Conservation (phyloP, 92 coral and sea anemone genomes). For the Parazoanthus darwini region DNA sequence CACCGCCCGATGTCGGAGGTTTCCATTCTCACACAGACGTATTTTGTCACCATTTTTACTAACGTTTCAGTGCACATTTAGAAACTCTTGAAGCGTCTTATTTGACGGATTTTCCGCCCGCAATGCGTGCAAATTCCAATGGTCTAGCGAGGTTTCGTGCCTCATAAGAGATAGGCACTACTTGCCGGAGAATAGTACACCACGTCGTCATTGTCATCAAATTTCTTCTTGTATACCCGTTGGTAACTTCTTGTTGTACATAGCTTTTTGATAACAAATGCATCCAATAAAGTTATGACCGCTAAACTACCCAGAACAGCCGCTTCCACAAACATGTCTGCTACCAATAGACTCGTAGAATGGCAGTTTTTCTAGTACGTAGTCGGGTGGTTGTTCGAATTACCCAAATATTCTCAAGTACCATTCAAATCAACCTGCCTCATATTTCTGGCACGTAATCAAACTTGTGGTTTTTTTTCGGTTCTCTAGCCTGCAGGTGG, state of each 20-base stretch:
- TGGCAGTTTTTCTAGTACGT: background rate
- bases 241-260: slow-evolving; percentile 38
- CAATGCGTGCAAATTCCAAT: background rate
- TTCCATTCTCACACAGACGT: background rate
- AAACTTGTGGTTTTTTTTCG: background rate
- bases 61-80: background rate
- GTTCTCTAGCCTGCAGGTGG: background rate
- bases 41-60: background rate
- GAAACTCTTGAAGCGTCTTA: background rate
- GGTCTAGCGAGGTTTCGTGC: background rate
- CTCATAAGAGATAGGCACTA: slow-evolving; percentile 31
- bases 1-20: background rate
- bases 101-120: background rate
- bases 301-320: slow-evolving; percentile 27
- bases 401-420: background rate
- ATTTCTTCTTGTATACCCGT: slow-evolving; percentile 37
- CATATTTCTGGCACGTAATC: background rate
- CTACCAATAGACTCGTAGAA: background rate
- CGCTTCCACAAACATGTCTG: slow-evolving; percentile 23
- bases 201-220: slow-evolving; percentile 10
- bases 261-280: slow-evolving; percentile 27
- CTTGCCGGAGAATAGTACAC: slow-evolving; percentile 23
- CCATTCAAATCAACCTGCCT: background rate
- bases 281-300: slow-evolving; percentile 20
- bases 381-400: background rate